Evolutionary conservation across 2,888 invertebrate genomes (phyloP).

Genomic region (Caenorhabditis sp.): DNA sequence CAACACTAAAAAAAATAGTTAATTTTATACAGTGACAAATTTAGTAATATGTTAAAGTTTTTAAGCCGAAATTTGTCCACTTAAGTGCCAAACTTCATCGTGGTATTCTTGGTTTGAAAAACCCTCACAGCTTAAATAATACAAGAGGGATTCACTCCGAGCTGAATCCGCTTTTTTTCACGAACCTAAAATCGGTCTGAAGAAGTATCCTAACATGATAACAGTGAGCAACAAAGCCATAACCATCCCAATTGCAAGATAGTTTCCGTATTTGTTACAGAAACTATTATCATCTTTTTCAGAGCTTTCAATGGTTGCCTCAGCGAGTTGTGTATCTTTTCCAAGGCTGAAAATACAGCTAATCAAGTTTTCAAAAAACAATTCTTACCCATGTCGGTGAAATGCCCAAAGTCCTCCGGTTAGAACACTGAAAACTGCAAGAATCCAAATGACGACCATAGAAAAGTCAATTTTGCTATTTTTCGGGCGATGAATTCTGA

Average conservation of each 20-base stretch:
- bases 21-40: background rate
- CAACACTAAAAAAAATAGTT: constrained; percentile 48
- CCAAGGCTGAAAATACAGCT: constrained; percentile 1
- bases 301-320: background rate
- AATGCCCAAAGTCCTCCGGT: constrained; percentile 63
- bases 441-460: constrained; percentile 59
- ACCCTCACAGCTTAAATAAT: too few species aligned
- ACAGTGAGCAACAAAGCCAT: constrained; percentile 58
- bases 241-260: constrained; percentile 42
- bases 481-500: constrained; percentile 60
- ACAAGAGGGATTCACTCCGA: background rate
- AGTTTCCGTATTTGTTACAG: constrained; percentile 34
- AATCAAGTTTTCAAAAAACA: background rate
- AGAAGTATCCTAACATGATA: constrained; percentile 66
- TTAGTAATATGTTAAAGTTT: too few species aligned
- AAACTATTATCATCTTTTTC: constrained; percentile 11
- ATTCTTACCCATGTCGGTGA: constrained; percentile 33
- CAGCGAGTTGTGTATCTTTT: constrained; percentile 8
- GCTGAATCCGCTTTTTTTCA: constrained; percentile 1
- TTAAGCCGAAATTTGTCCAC: too few species aligned
- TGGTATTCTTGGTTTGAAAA: too few species aligned
- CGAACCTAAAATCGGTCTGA: constrained; percentile 41
- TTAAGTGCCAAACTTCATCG: too few species aligned
- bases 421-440: constrained; percentile 63
- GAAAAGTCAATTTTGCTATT: constrained; percentile 49